phyloP scores from a whole-genome alignment of 64 coral and sea anemone species.

The Pocillopora damicornis region DNA sequence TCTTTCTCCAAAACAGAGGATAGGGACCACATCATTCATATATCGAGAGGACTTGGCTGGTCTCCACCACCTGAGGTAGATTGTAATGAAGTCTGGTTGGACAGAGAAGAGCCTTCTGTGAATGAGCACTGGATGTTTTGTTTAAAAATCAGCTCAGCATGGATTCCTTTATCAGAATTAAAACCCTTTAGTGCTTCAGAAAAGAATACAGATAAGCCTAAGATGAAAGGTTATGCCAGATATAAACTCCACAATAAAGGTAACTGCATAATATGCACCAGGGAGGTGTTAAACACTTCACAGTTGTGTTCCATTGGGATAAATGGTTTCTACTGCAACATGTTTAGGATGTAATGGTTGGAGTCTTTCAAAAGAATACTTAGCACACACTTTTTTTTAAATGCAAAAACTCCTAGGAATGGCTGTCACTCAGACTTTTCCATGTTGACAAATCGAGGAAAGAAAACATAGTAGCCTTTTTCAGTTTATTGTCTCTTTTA shows the following conservation, averaged over 20 bases:
- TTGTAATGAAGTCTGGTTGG: conserved; percentile 43
- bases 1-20: conserved; percentile 67
- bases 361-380: too few relatives aligned
- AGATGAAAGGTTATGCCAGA: conserved; percentile 69
- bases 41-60: conserved; percentile 78
- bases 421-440: too few relatives aligned
- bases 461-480: background rate
- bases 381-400: too few relatives aligned
- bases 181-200: conserved; percentile 9
- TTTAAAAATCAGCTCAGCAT: conserved; percentile 66
- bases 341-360: too few relatives aligned
- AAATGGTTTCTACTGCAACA: too few relatives aligned
- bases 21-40: conserved; percentile 66
- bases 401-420: too few relatives aligned
- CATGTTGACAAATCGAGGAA: too few relatives aligned
- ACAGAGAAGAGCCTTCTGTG: background rate
- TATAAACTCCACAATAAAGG: conserved; percentile 94
- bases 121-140: conserved; percentile 27
- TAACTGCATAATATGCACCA: conserved; percentile 7
- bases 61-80: conserved; percentile 64
- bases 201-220: conserved; percentile 17
- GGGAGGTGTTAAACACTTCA: background rate
- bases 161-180: conserved; percentile 62
- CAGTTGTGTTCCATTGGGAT: background rate
- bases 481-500: background rate